Evolutionary conservation across 2,113 vertebrate species (phyloP), one percentile per base, ranked within the genome.

Genomic region (Mobula hypostoma): DNA sequence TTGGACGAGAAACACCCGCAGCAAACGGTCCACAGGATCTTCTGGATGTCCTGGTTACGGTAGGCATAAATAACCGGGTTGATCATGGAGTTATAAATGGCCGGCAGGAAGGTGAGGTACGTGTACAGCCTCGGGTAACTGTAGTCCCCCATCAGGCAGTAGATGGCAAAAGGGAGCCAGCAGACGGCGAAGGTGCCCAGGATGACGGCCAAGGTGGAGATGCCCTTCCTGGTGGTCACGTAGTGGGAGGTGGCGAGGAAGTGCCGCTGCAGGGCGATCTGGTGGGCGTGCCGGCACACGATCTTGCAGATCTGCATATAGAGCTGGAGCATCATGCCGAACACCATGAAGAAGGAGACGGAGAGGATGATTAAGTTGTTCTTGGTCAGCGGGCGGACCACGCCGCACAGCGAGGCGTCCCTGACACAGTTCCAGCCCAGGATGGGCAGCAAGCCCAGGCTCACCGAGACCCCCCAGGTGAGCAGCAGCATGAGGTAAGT

Each of bases 61-160:
- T 98, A 98, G 95, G 98, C 98, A 32, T 99, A 99, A 94, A 99
- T 98, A 74, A 99, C 94, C 0, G 98, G 99, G 95, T 99, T 99
- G 94, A 99, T 97, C 97, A 98, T 95, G 77, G 98, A 99, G 96
- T 97, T 98, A 94, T 97, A 98, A n/a, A 98, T 97, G 58, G 98
- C 98, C 0, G 98, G 98, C 63, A 99, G 97, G 95, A 99, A 93
- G 1, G 98, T 98, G 96, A 95, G 96, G 87, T 98, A 98, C 94
- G 98, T 98, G 95, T 98, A 98, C 87, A 98, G 96, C 9, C 96
- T 95, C 0, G 98, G 98, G 93, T 95, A 98, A 94, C 97, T 96
- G 17, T 96, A 95, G 0, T 98, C 98, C 0, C 98, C 98, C 94
- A 99, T 96, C 80, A 99, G 97, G 74, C 98, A 98, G 95, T 98